phyloP scores from a whole-genome alignment of 2,113 vertebrate species.

The Scartelaos histophorus region DNA sequence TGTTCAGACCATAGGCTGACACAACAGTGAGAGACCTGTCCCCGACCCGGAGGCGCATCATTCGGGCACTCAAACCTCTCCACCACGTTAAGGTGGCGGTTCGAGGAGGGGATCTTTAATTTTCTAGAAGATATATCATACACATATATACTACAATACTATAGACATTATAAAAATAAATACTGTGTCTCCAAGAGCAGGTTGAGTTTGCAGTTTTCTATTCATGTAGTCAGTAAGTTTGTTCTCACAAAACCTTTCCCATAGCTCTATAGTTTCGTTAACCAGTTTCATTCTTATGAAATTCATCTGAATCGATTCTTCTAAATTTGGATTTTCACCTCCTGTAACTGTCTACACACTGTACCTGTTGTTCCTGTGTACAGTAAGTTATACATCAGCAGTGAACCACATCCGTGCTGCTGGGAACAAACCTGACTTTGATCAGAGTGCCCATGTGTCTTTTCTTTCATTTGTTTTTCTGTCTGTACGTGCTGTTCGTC shows the following conservation, averaged over 20 bases:
- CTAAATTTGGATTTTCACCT: neutral
- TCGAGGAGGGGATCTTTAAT: too few species aligned
- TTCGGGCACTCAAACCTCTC: too few species aligned
- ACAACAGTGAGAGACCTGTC: too few species aligned
- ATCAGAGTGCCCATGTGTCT: slow-evolving; percentile 39
- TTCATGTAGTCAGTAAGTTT: neutral
- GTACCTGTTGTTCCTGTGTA: slow-evolving; percentile 24
- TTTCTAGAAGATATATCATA: neutral
- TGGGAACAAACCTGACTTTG: slow-evolving; percentile 51
- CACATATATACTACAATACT: neutral
- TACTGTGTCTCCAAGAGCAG: neutral
- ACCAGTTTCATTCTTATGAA: neutral
- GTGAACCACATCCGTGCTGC: slow-evolving; percentile 58
- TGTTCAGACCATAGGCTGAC: too few species aligned
- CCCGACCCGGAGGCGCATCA: too few species aligned
- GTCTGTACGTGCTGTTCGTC: slow-evolving; percentile 18
- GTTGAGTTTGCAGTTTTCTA: neutral
- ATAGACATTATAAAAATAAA: neutral
- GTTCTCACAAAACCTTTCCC: too few species aligned
- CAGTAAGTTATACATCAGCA: slow-evolving; percentile 26
- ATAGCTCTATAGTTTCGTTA: neutral
- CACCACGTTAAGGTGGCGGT: too few species aligned
- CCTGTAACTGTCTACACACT: neutral
- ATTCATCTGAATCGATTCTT: neutral
- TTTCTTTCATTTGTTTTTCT: slow-evolving; percentile 24